Evolutionary conservation across 2,113 vertebrate species (phyloP).

Genomic region (Bubalus kerabau): DNA sequence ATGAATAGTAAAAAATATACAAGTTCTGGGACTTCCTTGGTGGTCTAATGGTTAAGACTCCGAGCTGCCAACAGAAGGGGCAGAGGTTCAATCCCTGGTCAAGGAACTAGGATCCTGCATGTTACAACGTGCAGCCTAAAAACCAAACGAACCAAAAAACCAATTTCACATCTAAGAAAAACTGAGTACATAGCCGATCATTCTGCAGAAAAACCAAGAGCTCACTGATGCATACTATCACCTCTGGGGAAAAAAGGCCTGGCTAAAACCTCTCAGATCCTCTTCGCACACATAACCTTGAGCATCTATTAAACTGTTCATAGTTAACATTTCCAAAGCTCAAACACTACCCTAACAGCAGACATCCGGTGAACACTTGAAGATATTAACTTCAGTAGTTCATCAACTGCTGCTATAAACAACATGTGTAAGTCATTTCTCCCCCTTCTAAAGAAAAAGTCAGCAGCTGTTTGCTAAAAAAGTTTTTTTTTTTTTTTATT

Average conservation of each 20-base stretch:
- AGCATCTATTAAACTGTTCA: background rate
- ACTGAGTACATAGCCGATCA: background rate
- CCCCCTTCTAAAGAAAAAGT: conserved; percentile 56
- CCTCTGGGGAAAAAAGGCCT: background rate
- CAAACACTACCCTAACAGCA: background rate
- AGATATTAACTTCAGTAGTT: background rate
- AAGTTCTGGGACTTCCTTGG: background rate
- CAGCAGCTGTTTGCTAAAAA: conserved; percentile 54
- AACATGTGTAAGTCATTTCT: conserved; percentile 46
- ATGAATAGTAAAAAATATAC: background rate
- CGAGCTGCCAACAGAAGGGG: background rate
- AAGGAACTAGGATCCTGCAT: background rate
- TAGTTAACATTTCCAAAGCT: conserved; percentile 12
- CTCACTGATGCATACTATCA: no score
- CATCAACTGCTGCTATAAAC: conserved; percentile 30
- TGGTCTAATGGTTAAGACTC: background rate
- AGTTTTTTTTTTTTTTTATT: conserved; percentile 33
- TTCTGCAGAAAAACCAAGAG: background rate
- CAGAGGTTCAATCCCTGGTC: background rate
- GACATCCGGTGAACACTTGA: background rate
- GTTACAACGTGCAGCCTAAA: background rate
- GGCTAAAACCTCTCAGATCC: background rate
- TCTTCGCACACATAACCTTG: background rate
- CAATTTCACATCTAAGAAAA: background rate
- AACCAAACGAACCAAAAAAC: background rate